These are phyloP conservation scores for Urocolius indicus DNA, from an alignment of 2,113 vertebrate genomes.

Conservation along the genomic window DNA sequence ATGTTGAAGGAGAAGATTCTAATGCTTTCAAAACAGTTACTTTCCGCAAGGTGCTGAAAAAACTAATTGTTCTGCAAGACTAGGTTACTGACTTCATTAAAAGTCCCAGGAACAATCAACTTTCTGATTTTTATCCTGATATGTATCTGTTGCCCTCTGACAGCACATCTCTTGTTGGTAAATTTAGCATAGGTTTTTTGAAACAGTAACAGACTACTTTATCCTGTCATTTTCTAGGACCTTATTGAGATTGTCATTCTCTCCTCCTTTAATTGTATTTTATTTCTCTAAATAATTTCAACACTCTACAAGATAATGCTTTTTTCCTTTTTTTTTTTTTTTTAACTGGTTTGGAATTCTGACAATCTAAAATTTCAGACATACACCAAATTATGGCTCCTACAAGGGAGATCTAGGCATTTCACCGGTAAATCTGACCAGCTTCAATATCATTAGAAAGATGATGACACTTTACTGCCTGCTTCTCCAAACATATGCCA, in stretches of 20 bases:
- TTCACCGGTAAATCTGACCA: conserved; percentile 29
- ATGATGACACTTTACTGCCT: conserved; percentile 46
- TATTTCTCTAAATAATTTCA: conserved; percentile 18
- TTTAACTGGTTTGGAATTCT: conserved; percentile 20
- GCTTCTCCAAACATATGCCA: conserved; percentile 1
- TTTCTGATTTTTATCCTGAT: conserved; percentile 14
- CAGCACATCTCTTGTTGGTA: conserved; percentile 3
- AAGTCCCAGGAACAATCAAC: conserved; percentile 5
- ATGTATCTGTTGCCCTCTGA: background rate
- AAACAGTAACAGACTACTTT: background rate
- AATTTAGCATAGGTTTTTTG: background rate
- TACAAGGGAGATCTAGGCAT: conserved; percentile 52
- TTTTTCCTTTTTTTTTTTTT: background rate
- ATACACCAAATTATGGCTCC: background rate
- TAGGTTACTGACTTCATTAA: conserved; percentile 52
- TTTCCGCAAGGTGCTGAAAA: conserved; percentile 43
- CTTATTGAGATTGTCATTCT: background rate
- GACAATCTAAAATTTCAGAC: conserved; percentile 12
- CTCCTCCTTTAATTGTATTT: background rate
- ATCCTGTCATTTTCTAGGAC: background rate
- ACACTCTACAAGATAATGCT: background rate
- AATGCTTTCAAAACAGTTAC: conserved; percentile 28
- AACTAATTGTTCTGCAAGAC: conserved; percentile 60
- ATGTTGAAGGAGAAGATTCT: background rate
- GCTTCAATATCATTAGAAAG: conserved; percentile 52